Base-by-base conservation (phyloP, 1,140 invertebrate species). In the Panagrolaimus sp. region DNA sequence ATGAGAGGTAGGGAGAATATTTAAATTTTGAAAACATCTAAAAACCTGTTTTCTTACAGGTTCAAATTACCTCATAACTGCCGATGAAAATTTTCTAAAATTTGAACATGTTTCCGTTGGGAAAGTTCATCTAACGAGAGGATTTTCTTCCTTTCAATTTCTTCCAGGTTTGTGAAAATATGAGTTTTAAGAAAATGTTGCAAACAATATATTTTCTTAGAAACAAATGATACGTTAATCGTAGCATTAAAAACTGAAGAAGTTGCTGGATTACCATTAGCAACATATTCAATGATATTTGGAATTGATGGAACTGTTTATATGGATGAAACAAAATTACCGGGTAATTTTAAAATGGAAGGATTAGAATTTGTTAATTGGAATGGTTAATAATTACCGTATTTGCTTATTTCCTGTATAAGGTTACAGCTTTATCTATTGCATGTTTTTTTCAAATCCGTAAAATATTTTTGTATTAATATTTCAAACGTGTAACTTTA, bases 91-190 rank as follows among this genome's bases (percentile, higher is more conserved):
- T 77, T 95, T 98, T 81, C 85, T 85, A 7, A 81, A 89, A 78
- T 87, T 96, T 70, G 83, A 89, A 79, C 88, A 89, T 62, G 77
- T 73, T 69, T 70, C 77, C 26, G 77, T 87, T 90, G 48, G 85
- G 78, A 5, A 73, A 81, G 90, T 90, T 62, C 88, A 89, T 71
- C 84, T 88, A n/a, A 90, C 91, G 0, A 89, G 91, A 84, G 96
- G 96, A 4, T 98, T 93, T 85, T 96, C 94, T 7, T 94, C 91
- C 76, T 98, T 98, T 84, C 98, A 98, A 86, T 98, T 98, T 83
- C 87, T 99, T 72, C 96, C 96, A 28, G 89, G 88, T 58, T 58
- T 58, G 52, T 21, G 21, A 21, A 2, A 26, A 58, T 4, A 21
- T 21, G 5, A 12, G 21, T 21, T 58, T 21, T 14, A 21, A 12